Percentiles rank a stretch among this genome's conserved stretches.
phyloP scores from a whole-genome alignment of 1,140 invertebrate genomes.

The Caenorhabditis brenneri region DNA sequence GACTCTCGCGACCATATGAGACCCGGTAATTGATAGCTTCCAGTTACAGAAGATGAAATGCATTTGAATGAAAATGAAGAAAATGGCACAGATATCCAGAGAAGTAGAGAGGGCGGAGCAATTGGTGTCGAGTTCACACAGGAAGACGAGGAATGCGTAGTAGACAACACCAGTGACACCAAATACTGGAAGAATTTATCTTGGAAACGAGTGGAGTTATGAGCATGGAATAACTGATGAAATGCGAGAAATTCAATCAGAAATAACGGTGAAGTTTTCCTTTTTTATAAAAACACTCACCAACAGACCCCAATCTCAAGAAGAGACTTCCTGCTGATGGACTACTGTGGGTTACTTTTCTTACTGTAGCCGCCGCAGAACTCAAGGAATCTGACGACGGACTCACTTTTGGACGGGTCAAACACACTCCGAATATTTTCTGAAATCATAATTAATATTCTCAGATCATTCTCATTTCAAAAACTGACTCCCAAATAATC shows the following conservation, averaged over 20 bases:
- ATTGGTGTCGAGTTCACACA: slow-evolving; percentile 73
- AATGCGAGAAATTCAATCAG: too few species aligned
- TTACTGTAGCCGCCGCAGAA: slow-evolving; percentile 74
- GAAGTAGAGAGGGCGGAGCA: slow-evolving; percentile 74
- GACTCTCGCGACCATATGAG: slow-evolving; percentile 93
- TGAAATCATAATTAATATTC: too few species aligned
- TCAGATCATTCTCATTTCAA: slow-evolving; percentile 28
- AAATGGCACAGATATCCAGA: slow-evolving; percentile 84
- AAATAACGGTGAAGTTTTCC: too few species aligned
- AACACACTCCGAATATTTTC: slow-evolving; percentile 9
- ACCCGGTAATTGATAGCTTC: slow-evolving; percentile 75
- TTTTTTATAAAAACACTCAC: slow-evolving; percentile 75
- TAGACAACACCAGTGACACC: slow-evolving; percentile 96
- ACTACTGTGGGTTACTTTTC: slow-evolving; percentile 89
- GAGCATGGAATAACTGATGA: too few species aligned
- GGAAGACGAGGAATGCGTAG: slow-evolving; percentile 85
- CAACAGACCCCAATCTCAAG: slow-evolving; percentile 89
- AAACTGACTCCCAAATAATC: slow-evolving; percentile 50
- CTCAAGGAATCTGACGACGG: slow-evolving; percentile 36
- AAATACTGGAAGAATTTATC: slow-evolving; percentile 83
- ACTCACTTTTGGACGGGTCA: slow-evolving; percentile 26
- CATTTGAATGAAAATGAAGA: slow-evolving; percentile 98
- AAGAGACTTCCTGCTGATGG: slow-evolving; percentile 94
- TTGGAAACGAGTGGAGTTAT: too few species aligned
- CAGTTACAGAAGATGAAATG: slow-evolving; percentile 99